Evolutionary conservation across 2,888 invertebrate species (phyloP).

Genomic region (Priocnemis perturbator): DNA sequence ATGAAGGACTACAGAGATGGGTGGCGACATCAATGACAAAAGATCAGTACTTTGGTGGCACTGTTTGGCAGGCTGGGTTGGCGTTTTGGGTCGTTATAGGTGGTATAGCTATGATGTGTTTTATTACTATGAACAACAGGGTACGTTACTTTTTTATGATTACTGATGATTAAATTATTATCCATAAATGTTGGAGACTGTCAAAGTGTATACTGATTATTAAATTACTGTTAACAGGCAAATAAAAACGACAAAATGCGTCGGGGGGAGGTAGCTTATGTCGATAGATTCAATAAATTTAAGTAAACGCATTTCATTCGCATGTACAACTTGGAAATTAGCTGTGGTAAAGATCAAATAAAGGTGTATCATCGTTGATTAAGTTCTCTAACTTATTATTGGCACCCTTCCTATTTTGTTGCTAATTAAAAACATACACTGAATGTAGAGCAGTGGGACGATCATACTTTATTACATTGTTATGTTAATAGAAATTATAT

Average conservation of each 20-base stretch:
- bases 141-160: background rate
- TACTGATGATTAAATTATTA: background rate
- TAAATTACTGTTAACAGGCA: conserved; percentile 62
- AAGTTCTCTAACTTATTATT: too few species aligned
- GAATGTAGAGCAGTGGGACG: background rate
- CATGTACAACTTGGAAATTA: conserved; percentile 1
- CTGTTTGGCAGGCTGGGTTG: too few species aligned
- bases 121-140: too few species aligned
- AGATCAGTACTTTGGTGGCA: conserved; percentile 76
- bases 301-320: conserved; percentile 2
- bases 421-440: background rate
- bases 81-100: too few species aligned
- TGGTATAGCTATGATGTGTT: too few species aligned
- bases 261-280: conserved; percentile 85
- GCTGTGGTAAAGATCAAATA: background rate
- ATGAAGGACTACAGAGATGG: conserved; percentile 85
- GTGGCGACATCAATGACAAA: conserved; percentile 82
- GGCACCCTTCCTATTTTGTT: background rate
- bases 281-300: conserved; percentile 84
- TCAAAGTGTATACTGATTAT: conserved; percentile 65
- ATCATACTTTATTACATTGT: background rate
- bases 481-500: background rate
- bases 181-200: conserved; percentile 59
- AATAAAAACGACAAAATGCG: conserved; percentile 79
- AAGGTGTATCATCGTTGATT: background rate